These are phyloP conservation scores for Channa striata DNA, from an alignment of 2,797 vertebrate genomes.

Conservation along the genomic window DNA sequence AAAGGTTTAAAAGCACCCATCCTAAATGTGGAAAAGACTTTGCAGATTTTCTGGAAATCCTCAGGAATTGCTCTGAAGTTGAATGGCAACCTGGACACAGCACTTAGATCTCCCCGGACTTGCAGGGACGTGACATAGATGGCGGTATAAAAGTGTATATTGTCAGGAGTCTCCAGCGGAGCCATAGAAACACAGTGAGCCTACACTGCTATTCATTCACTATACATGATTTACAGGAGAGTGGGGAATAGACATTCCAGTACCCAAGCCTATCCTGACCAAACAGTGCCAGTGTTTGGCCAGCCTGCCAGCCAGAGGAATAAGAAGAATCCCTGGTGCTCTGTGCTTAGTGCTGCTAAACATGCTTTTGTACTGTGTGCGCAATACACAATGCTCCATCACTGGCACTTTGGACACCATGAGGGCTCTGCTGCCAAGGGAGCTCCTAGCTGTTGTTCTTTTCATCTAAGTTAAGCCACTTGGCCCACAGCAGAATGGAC, in stretches of 20 bases:
- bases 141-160: background rate
- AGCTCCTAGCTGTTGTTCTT: slow-evolving; percentile 84
- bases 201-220: background rate
- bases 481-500: slow-evolving; percentile 82
- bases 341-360: slow-evolving; percentile 78
- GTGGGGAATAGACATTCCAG: slow-evolving; percentile 61
- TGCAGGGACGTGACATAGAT: background rate
- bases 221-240: slow-evolving; percentile 34
- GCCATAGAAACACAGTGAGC: background rate
- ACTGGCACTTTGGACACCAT: slow-evolving; percentile 79
- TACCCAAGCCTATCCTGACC: slow-evolving; percentile 40
- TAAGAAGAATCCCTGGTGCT: slow-evolving; percentile 70
- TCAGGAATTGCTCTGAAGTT: too few species aligned
- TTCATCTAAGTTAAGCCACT: slow-evolving; percentile 88
- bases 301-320: slow-evolving; percentile 53
- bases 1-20: too few species aligned
- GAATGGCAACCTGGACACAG: too few species aligned
- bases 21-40: too few species aligned
- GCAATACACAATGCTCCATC: slow-evolving; percentile 75
- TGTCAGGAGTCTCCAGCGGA: background rate
- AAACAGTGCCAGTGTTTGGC: slow-evolving; percentile 60
- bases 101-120: background rate
- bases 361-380: slow-evolving; percentile 82
- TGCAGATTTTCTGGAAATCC: too few species aligned
- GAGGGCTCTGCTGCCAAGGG: slow-evolving; percentile 82